Evolutionary conservation across 2,888 invertebrate species (phyloP).

Genomic region (Capitulum mitella): DNA sequence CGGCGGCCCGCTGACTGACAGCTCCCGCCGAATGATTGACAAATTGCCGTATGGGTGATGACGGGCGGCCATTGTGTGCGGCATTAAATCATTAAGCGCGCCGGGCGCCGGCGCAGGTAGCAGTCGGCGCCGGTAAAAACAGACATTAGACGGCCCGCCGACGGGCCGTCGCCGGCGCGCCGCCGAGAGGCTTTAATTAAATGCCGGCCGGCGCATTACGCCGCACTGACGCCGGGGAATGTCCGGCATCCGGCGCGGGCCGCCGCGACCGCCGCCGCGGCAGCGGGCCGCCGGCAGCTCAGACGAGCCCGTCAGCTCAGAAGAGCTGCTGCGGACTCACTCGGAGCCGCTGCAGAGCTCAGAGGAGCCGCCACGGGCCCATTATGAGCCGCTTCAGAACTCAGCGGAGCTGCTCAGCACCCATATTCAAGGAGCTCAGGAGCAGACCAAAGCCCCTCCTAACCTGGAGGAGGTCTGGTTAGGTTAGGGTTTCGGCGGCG

Average conservation of each 20-base stretch:
- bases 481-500: too few species aligned
- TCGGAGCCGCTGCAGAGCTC: too few species aligned
- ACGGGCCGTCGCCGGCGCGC: background rate
- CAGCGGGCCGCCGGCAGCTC: background rate
- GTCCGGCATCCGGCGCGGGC: constrained; percentile 11
- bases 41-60: constrained; percentile 18
- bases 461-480: too few species aligned
- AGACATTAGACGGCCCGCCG: background rate
- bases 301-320: too few species aligned
- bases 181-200: background rate
- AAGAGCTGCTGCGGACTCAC: too few species aligned
- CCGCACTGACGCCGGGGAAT: constrained; percentile 3
- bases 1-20: constrained; percentile 14
- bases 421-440: too few species aligned
- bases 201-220: constrained; percentile 6
- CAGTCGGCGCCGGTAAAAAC: constrained; percentile 24
- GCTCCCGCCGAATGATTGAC: constrained; percentile 1
- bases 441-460: too few species aligned
- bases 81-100: constrained; percentile 11
- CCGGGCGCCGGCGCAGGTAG: constrained; percentile 4
- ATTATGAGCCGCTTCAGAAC: too few species aligned
- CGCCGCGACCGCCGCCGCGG: background rate
- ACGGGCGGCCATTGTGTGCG: constrained; percentile 11
- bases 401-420: too few species aligned
- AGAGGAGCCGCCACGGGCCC: too few species aligned